Evolutionary conservation across 2,888 invertebrate species (phyloP).

Genomic region (Muscina levida): DNA sequence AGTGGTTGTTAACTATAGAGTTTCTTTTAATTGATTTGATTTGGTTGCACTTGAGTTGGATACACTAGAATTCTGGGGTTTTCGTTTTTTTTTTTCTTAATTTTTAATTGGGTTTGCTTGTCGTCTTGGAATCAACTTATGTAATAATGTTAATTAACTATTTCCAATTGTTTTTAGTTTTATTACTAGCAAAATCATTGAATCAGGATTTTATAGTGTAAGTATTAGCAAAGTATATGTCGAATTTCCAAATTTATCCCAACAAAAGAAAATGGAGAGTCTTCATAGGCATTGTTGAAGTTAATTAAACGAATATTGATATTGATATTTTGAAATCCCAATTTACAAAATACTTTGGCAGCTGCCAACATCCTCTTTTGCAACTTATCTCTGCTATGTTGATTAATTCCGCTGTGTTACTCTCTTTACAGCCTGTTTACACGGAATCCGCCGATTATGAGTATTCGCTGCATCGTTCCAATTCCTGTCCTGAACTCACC

Average conservation of each 20-base stretch:
- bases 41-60: conserved; percentile 28
- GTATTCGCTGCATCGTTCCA: conserved; percentile 81
- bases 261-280: too few species aligned
- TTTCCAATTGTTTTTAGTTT: conserved; percentile 59
- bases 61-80: not conserved
- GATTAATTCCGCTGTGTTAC: too few species aligned
- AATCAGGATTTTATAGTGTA: conserved; percentile 55
- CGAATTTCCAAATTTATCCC: conserved; percentile 38
- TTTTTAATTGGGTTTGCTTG: conserved; percentile 11
- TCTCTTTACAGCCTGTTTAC: conserved; percentile 86
- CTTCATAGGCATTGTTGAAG: too few species aligned
- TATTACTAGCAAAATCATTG: conserved; percentile 60
- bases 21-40: too few species aligned
- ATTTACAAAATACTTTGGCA: too few species aligned
- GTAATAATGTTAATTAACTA: conserved; percentile 43
- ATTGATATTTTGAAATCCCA: too few species aligned
- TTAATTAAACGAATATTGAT: too few species aligned
- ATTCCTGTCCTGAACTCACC: conserved; percentile 86
- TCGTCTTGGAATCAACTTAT: conserved; percentile 15
- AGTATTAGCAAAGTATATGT: conserved; percentile 50
- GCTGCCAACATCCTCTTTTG: too few species aligned
- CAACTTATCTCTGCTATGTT: too few species aligned
- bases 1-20: conserved; percentile 1
- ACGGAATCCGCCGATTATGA: conserved; percentile 81
- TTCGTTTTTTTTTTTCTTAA: conserved; percentile 1